phyloP scores from a whole-genome alignment of 2,113 vertebrate species.

The Edolisoma coerulescens region DNA sequence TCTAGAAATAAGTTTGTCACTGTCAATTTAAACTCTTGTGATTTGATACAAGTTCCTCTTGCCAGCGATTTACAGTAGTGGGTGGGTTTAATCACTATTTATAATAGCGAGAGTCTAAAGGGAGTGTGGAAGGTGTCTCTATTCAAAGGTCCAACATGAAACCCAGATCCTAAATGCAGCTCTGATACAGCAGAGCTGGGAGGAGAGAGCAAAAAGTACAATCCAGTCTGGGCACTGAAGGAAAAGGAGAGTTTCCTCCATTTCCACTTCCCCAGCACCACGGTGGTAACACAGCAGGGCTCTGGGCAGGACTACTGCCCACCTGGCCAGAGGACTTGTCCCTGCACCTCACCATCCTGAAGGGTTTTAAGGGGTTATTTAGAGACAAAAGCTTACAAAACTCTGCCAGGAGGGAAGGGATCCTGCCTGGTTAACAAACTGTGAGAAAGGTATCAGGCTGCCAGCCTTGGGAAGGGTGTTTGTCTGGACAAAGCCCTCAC shows the following conservation, averaged over 20 bases:
- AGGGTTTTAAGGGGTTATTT: neutral
- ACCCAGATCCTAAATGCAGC: neutral
- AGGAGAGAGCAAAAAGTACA: neutral
- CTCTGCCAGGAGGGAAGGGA: neutral
- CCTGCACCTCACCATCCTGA: neutral
- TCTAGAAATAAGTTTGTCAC: constrained; percentile 2
- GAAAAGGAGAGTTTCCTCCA: neutral
- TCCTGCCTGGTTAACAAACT: neutral
- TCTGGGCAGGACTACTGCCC: neutral
- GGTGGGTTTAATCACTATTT: constrained; percentile 15
- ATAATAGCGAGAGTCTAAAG: neutral
- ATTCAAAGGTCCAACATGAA: neutral
- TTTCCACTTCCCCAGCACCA: neutral
- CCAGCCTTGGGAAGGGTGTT: accelerated
- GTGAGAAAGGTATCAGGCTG: neutral
- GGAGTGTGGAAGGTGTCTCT: neutral
- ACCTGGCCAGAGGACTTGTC: neutral
- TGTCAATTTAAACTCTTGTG: neutral
- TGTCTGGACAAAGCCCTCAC: neutral
- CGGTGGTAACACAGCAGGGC: accelerated
- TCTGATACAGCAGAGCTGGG: neutral
- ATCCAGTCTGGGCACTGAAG: neutral
- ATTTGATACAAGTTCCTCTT: neutral
- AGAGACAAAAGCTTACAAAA: neutral
- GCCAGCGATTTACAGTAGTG: neutral